phyloP scores from a whole-genome alignment of 2,888 invertebrate genomes.

The Megastigmus dorsalis region DNA sequence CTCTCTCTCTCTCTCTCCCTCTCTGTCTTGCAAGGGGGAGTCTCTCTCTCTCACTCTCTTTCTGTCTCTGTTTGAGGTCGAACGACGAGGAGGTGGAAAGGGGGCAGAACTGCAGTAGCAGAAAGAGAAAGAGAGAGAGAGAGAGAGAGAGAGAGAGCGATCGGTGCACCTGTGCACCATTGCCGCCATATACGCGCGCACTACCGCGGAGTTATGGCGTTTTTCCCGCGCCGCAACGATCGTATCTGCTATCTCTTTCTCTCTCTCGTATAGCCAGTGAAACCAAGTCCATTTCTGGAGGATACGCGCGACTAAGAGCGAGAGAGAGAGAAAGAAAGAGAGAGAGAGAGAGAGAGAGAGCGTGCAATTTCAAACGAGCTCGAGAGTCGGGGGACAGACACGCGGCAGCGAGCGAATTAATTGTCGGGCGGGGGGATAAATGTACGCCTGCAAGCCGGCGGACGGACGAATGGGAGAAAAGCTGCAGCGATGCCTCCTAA shows the following conservation, averaged over 20 bases:
- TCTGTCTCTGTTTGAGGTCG: conserved; percentile 22
- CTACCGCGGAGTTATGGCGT: conserved; percentile 70
- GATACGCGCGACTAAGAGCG: conserved; percentile 58
- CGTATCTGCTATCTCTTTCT: conserved; percentile 54
- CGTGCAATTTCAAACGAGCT: conserved; percentile 29
- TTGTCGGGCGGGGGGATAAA: conserved; percentile 57
- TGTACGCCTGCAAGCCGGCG: no score
- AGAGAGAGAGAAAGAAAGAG: no score
- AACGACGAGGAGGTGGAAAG: conserved; percentile 39
- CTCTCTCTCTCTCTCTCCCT: not conserved
- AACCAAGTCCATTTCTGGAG: conserved; percentile 73
- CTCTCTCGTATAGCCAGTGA: conserved; percentile 57
- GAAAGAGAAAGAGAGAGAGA: no score
- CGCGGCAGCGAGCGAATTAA: conserved; percentile 61
- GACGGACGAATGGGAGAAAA: conserved; percentile 50
- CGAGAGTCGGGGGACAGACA: conserved; percentile 8
- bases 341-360: no score
- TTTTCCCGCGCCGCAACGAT: conserved; percentile 71
- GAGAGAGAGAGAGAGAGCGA: no score
- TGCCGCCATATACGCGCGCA: conserved; percentile 72
- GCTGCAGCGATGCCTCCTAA: not conserved
- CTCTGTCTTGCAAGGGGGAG: conserved; percentile 2
- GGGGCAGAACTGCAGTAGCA: conserved; percentile 58
- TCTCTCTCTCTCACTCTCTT: not conserved
- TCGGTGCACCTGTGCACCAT: conserved; percentile 70